Conservation (phyloP, 2,888 invertebrate genomes). For the Epinotia nisella region DNA sequence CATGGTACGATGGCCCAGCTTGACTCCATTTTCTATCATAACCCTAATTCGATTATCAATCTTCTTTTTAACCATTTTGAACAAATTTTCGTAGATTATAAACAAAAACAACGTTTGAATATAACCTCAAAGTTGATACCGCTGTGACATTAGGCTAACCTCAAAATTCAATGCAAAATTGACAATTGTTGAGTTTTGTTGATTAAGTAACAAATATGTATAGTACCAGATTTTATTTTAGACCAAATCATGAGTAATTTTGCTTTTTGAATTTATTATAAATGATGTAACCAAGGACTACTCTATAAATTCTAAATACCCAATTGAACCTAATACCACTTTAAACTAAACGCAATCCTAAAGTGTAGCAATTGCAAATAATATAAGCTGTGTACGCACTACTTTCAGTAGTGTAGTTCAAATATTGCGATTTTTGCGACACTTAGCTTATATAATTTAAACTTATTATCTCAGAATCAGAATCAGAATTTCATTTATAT, state of each 20-base stretch:
- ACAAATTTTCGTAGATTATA: constrained; percentile 40
- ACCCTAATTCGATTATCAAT: constrained; percentile 98
- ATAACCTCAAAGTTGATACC: constrained; percentile 42
- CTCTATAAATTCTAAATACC: too few species aligned
- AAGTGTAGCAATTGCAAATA: not conserved
- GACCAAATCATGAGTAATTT: not conserved
- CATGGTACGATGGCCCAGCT: constrained; percentile 95
- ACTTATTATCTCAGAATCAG: too few species aligned
- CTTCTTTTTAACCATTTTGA: constrained; percentile 95
- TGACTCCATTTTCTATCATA: constrained; percentile 98
- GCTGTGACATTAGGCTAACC: constrained; percentile 55
- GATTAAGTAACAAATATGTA: not conserved
- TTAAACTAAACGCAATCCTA: not conserved
- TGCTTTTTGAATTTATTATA: too few species aligned
- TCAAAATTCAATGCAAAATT: constrained; percentile 49
- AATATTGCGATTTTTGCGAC: not conserved
- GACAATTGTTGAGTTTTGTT: constrained; percentile 29
- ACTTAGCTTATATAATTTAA: too few species aligned
- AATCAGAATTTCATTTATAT: too few species aligned
- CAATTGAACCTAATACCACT: too few species aligned
- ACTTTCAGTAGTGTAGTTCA: not conserved
- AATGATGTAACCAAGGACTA: too few species aligned
- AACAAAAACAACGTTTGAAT: constrained; percentile 39
- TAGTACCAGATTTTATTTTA: not conserved
- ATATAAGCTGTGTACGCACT: not conserved